Evolutionary conservation across 2,113 vertebrate genomes (phyloP).

Genomic region (Bos javanicus): DNA sequence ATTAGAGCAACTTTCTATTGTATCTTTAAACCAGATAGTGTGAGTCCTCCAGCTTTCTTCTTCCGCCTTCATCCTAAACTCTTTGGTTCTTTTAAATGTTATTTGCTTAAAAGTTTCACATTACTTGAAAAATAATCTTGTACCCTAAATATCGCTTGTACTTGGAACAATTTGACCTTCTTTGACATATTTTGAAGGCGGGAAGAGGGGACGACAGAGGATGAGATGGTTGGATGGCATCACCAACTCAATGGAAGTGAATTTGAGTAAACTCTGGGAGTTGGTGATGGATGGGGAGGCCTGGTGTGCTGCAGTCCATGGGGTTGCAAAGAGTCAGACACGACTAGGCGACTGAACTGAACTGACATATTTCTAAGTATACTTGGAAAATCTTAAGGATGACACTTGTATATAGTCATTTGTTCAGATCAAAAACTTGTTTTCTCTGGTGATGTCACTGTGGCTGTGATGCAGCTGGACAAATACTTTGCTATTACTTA

Average conservation of each 20-base stretch:
- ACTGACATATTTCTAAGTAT: not conserved
- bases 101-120: not conserved
- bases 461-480: not conserved
- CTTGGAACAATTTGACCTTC: not conserved
- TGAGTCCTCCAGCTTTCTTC: not conserved
- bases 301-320: not conserved
- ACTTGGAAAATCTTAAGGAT: constrained; percentile 1
- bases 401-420: not conserved
- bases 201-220: not conserved
- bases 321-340: not conserved
- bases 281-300: not conserved
- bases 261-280: not conserved
- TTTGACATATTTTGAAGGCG: not conserved
- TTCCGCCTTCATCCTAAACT: not conserved
- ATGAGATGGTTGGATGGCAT: not conserved
- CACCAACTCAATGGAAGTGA: not conserved
- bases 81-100: not conserved
- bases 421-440: not conserved
- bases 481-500: not conserved
- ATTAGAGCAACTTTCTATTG: not conserved
- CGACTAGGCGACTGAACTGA: not conserved
- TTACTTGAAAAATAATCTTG: not conserved
- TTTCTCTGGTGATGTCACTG: not conserved
- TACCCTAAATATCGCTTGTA: not conserved
- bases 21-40: not conserved